Percentiles rank a stretch among this genome's conserved stretches.
Evolutionary conservation across 2,888 invertebrate species (phyloP).

Genomic region (Drosophila subquinaria): DNA sequence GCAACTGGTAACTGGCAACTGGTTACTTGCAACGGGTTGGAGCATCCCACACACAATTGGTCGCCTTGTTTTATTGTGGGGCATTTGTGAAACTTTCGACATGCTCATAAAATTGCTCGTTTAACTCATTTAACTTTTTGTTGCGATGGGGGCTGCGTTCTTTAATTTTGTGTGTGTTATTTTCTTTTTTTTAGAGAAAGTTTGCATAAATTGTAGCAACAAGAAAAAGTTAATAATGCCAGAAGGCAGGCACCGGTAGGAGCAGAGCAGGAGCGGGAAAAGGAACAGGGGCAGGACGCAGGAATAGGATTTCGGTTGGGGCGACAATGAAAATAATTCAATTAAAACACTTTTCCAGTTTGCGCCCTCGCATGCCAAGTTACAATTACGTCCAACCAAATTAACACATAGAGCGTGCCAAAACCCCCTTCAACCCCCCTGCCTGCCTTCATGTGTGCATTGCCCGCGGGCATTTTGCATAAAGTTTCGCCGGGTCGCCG

Average conservation of each 20-base stretch:
- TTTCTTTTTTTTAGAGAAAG: conserved; percentile 52
- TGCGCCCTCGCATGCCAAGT: conserved; percentile 80
- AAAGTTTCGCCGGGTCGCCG: conserved; percentile 55
- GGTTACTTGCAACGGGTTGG: conserved; percentile 21
- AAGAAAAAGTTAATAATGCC: conserved; percentile 70
- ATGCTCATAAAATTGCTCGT: conserved; percentile 82
- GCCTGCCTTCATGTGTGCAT: conserved; percentile 36
- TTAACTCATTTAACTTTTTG: conserved; percentile 83
- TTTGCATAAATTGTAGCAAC: conserved; percentile 76
- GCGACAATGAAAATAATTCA: conserved; percentile 84
- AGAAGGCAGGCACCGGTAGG: conserved; percentile 49
- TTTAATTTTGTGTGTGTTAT: conserved; percentile 34
- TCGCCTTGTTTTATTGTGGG: conserved; percentile 63
- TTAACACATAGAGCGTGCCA: conserved; percentile 70
- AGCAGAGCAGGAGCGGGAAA: conserved; percentile 16
- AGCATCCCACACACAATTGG: conserved; percentile 45
- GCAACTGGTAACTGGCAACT: conserved; percentile 24
- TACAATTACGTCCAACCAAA: conserved; percentile 83
- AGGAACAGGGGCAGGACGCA: background rate
- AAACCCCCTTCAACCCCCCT: background rate
- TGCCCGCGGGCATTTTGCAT: conserved; percentile 71
- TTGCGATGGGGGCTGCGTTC: conserved; percentile 45
- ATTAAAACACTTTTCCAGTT: conserved; percentile 84
- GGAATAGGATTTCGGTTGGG: conserved; percentile 42
- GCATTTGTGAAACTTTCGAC: conserved; percentile 73